phyloP scores from a whole-genome alignment of 2,113 vertebrate genomes.

The Crotalus helleri region DNA sequence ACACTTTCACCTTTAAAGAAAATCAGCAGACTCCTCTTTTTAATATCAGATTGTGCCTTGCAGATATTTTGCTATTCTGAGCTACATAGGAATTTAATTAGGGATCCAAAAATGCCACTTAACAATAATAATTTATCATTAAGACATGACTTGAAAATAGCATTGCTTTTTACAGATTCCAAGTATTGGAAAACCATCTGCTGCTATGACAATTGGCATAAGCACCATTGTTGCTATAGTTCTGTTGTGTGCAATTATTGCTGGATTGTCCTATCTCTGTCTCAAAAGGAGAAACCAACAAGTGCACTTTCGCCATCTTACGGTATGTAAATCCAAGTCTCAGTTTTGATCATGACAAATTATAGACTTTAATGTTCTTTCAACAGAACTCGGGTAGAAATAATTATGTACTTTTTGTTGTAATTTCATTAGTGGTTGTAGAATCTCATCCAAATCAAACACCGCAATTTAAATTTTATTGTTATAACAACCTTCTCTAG shows the following conservation, averaged over 20 bases:
- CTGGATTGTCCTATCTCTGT: constrained; percentile 67
- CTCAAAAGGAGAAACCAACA: constrained; percentile 70
- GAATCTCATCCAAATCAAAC: background rate
- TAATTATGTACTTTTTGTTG: background rate
- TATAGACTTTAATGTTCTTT: background rate
- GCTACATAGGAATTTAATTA: background rate
- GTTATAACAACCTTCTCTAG: background rate
- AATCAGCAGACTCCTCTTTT: background rate
- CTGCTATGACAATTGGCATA: constrained; percentile 36
- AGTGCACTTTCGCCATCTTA: constrained; percentile 82
- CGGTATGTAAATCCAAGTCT: constrained; percentile 51
- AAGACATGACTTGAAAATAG: background rate
- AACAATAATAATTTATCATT: background rate
- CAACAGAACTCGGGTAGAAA: background rate
- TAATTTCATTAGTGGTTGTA: background rate
- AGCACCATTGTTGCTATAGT: constrained; percentile 57
- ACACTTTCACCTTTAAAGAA: background rate
- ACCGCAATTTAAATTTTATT: background rate
- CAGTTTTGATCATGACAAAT: background rate
- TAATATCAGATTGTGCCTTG: background rate
- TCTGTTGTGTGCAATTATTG: constrained; percentile 54
- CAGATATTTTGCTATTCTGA: background rate
- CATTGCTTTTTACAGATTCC: constrained; percentile 30
- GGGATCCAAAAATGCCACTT: background rate
- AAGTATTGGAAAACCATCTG: constrained; percentile 1